These are phyloP conservation scores for Vidua chalybeata DNA, from an alignment of 2,113 vertebrate genomes.

Conservation along the genomic window DNA sequence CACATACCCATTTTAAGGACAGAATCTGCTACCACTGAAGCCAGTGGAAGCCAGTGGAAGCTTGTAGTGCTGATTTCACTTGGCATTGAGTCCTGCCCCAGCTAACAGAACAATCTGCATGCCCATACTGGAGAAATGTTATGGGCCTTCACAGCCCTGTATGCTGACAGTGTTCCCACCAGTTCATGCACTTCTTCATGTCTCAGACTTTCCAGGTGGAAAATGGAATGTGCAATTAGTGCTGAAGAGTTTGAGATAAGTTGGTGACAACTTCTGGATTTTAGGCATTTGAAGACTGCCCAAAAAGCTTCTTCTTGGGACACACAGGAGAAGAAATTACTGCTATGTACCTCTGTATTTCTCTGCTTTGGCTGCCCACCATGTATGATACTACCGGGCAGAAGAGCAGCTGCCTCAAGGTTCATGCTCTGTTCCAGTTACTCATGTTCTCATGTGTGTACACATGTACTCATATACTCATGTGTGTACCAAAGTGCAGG, in stretches of 20 bases:
- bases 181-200: neutral
- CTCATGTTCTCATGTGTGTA: neutral
- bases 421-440: fast-evolving
- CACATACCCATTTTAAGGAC: neutral
- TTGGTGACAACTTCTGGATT: neutral
- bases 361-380: neutral
- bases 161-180: neutral
- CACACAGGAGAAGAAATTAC: neutral
- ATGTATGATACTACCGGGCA: neutral
- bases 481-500: neutral
- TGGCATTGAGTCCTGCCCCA: neutral
- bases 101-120: neutral
- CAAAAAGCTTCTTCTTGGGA: neutral
- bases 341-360: neutral
- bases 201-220: neutral
- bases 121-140: neutral
- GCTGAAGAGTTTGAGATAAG: neutral
- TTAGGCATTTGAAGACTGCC: neutral
- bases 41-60: neutral
- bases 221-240: neutral
- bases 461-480: no score
- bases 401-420: neutral
- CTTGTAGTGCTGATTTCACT: neutral
- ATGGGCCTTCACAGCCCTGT: neutral
- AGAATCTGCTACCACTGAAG: neutral